Percentiles rank a stretch among this genome's conserved stretches.
These are phyloP conservation scores for Centrocercus urophasianus DNA, from an alignment of 2,113 vertebrate species.

Conservation along the genomic window DNA sequence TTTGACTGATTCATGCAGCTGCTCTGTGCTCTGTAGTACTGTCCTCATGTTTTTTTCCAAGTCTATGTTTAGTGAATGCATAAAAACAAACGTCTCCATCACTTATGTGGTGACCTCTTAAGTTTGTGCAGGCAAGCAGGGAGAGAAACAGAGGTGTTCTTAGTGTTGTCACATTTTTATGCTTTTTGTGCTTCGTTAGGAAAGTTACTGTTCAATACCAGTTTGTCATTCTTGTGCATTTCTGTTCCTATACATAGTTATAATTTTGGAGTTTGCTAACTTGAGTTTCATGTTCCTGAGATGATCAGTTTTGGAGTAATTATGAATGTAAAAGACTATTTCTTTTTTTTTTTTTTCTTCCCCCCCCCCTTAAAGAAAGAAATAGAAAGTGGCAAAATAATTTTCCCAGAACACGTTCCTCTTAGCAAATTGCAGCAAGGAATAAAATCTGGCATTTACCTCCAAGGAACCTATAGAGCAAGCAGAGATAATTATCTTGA, in stretches of 20 bases:
- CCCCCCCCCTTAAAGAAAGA: constrained; percentile 83
- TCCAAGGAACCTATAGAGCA: constrained; percentile 94
- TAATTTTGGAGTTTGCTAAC: background rate
- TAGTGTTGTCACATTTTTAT: background rate
- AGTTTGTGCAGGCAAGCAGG: background rate
- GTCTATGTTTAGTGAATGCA: background rate
- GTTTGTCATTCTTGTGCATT: background rate
- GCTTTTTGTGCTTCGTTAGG: background rate
- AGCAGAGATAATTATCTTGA: constrained; percentile 97
- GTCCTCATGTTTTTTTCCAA: background rate
- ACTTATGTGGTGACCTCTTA: background rate
- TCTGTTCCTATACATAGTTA: background rate
- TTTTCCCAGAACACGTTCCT: constrained; percentile 94
- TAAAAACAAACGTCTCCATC: background rate
- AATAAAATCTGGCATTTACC: constrained; percentile 89
- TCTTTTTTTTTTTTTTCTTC: background rate
- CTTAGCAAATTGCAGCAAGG: constrained; percentile 93
- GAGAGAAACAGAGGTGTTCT: background rate
- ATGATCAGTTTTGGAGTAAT: background rate
- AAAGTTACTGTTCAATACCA: background rate
- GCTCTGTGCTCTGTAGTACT: background rate
- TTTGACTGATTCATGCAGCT: background rate
- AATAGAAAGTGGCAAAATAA: constrained; percentile 86
- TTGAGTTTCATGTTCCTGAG: background rate
- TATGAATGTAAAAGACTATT: background rate